Percentiles rank a stretch among this genome's conserved stretches.
These are phyloP conservation scores for Scrobipalpa costella DNA, from an alignment of 2,888 invertebrate genomes.

Conservation along the genomic window DNA sequence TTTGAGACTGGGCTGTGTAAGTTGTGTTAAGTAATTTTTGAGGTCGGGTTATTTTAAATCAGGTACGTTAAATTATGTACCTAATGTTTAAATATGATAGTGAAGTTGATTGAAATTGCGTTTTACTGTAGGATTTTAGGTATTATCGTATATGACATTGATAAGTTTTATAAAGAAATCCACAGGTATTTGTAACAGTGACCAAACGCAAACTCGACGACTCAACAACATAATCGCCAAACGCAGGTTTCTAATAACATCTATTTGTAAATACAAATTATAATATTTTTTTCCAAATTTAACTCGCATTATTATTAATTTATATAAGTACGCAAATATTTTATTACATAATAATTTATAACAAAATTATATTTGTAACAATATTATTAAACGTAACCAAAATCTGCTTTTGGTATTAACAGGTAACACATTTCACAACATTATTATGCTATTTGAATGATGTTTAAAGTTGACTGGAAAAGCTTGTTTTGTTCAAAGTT, in stretches of 20 bases:
- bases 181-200: conserved; percentile 34
- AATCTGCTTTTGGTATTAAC: conserved; percentile 56
- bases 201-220: conserved; percentile 46
- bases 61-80: too few relatives aligned
- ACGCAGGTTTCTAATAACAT: conserved; percentile 53
- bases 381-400: conserved; percentile 38
- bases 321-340: conserved; percentile 14
- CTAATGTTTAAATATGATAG: too few relatives aligned
- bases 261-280: conserved; percentile 33
- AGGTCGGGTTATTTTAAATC: too few relatives aligned
- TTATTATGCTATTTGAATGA: conserved; percentile 10
- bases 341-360: conserved; percentile 14
- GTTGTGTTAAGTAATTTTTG: too few relatives aligned
- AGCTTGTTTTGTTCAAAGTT: not conserved
- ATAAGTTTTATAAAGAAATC: not conserved
- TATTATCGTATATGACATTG: too few relatives aligned
- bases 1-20: too few relatives aligned
- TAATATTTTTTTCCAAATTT: conserved; percentile 39
- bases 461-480: conserved; percentile 3
- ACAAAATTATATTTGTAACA: conserved; percentile 23
- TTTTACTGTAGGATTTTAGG: too few relatives aligned
- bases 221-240: conserved; percentile 53
- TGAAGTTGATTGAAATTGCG: too few relatives aligned
- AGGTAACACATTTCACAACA: conserved; percentile 26
- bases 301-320: conserved; percentile 26